phyloP scores from a whole-genome alignment of 2,797 vertebrate species.

The Channa striata region DNA sequence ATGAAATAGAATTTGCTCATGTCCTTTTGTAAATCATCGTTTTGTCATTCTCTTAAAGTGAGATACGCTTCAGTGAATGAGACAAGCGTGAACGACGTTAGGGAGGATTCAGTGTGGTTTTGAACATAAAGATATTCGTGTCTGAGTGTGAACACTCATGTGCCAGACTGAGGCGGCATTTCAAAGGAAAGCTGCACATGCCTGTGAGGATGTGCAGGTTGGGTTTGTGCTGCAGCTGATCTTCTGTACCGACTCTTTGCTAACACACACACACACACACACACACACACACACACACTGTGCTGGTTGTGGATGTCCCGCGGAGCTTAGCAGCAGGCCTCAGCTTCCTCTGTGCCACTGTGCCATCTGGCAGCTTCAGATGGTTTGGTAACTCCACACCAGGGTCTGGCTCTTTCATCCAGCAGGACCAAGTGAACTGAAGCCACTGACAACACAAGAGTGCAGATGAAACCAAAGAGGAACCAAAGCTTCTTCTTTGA shows the following conservation, averaged over 20 bases:
- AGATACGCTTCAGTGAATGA: no score
- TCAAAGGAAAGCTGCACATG: conserved; percentile 17
- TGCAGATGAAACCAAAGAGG: background rate
- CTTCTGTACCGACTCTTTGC: conserved; percentile 19
- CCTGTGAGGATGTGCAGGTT: background rate
- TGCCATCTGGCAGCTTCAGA: conserved; percentile 73
- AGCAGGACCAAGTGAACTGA: background rate
- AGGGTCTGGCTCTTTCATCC: conserved; percentile 54
- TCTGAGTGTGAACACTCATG: background rate
- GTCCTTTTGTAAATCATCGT: no score
- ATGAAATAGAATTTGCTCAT: background rate
- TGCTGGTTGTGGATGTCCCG: conserved; percentile 27
- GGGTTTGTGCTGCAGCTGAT: conserved; percentile 47
- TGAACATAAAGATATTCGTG: no score
- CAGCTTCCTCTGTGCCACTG: conserved; percentile 48
- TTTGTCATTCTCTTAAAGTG: no score
- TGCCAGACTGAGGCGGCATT: conserved; percentile 26
- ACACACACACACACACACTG: conserved; percentile 19
- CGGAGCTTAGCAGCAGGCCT: conserved; percentile 55
- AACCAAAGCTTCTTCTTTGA: background rate
- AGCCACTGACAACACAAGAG: background rate
- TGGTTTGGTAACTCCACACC: conserved; percentile 58
- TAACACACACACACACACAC: conserved; percentile 28
- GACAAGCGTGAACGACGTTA: no score
- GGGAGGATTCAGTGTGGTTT: background rate